phyloP scores from a whole-genome alignment of 2,888 invertebrate species.

The Drosophila recens region DNA sequence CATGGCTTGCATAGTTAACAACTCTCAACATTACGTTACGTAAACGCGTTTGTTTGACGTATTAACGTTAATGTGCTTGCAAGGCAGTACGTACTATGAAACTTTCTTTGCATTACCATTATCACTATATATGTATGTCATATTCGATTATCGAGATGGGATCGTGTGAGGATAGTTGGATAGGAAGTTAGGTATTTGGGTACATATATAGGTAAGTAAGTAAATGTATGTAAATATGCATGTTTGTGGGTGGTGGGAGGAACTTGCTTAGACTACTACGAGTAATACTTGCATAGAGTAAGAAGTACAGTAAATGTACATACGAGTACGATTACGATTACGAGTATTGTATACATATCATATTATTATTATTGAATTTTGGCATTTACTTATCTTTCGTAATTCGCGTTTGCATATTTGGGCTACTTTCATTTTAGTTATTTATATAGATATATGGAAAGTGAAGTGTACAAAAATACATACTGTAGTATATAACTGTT shows the following conservation, averaged over 20 bases:
- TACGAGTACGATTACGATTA: conserved; percentile 58
- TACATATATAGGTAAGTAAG: conserved; percentile 15
- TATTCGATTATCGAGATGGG: conserved; percentile 28
- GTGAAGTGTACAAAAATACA: conserved; percentile 76
- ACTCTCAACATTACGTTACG: conserved; percentile 58
- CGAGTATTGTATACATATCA: conserved; percentile 68
- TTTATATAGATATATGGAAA: conserved; percentile 49
- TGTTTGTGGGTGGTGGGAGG: conserved; percentile 25
- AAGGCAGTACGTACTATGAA: conserved; percentile 77
- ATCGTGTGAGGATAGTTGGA: conserved; percentile 9
- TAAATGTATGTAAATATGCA: conserved; percentile 45
- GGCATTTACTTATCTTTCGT: conserved; percentile 76
- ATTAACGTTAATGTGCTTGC: conserved; percentile 67
- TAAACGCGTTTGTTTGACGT: conserved; percentile 35
- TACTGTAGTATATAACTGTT: conserved; percentile 72
- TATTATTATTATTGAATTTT: conserved; percentile 75
- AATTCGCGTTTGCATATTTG: conserved; percentile 57
- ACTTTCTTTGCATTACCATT: conserved; percentile 61
- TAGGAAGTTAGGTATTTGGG: background rate
- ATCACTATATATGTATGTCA: conserved; percentile 47
- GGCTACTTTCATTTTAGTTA: conserved; percentile 45
- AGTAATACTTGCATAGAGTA: conserved; percentile 78
- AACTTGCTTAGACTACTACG: conserved; percentile 76
- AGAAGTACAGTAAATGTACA: conserved; percentile 48
- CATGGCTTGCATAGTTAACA: conserved; percentile 79